phyloP scores from a whole-genome alignment of 2,113 vertebrate species.

The Pituophis catenifer region DNA sequence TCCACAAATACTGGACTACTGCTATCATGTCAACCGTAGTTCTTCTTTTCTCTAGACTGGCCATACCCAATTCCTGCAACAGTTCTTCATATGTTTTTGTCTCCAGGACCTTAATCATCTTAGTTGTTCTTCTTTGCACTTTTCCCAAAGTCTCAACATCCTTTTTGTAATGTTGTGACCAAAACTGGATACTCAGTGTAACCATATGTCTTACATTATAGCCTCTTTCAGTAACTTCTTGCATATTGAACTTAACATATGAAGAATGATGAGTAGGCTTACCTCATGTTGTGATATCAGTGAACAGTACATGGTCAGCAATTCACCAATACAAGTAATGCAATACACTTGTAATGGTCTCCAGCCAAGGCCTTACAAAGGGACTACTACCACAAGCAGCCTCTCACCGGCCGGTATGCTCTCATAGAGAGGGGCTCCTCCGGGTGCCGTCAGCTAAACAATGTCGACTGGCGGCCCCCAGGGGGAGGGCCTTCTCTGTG shows the following conservation, averaged over 20 bases:
- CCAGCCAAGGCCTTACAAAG: background rate
- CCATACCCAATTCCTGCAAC: background rate
- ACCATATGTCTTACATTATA: background rate
- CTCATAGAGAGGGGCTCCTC: no score
- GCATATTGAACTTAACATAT: background rate
- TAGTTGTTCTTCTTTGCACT: no score
- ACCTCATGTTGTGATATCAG: background rate
- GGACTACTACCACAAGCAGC: no score
- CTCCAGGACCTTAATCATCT: background rate
- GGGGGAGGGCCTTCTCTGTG: no score
- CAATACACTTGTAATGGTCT: no score
- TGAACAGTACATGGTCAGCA: background rate
- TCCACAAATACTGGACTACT: background rate
- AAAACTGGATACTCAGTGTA: background rate
- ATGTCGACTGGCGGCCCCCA: no score
- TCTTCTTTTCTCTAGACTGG: background rate
- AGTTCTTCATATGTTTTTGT: background rate
- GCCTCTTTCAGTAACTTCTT: background rate
- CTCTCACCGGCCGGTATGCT: no score
- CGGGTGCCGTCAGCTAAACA: no score
- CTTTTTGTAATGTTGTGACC: no score
- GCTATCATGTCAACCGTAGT: no score
- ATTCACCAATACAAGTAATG: background rate
- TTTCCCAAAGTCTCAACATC: no score
- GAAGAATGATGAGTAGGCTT: background rate